Base-by-base conservation (phyloP, 1,140 invertebrate species). In the Mamestra configurata region DNA sequence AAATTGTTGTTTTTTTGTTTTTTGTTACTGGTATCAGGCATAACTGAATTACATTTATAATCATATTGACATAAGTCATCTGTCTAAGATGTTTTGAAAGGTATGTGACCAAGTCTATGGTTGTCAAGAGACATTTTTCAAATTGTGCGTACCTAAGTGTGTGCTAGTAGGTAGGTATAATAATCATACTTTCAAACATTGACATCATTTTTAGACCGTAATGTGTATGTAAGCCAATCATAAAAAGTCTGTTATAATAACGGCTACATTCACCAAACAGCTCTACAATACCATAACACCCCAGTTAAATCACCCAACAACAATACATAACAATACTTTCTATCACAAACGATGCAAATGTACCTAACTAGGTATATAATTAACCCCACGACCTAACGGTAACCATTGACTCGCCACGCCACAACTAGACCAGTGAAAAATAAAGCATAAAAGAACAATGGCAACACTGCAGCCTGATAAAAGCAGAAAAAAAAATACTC, bases 361-460 rank as follows among this genome's bases (percentile, higher is more conserved):
- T 15, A 15, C 4, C n/a, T 55, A 55, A 20, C 49, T 53, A 53
- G 35, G 13, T 13, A 61, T 18, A 22, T 76, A 40, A 76, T 76
- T 76, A 76, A 76, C 73, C 72, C 73, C 35, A 57, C 57, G 20
- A 64, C 40, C 57, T 90, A 94, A 91, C 91, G 86, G 92, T 91
- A 90, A 71, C 57, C 35, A 27, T 43, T 72, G 22, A 77, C 88
- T 88, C 83, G 87, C 86, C 85, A 85, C 81, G 77, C 78, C 76
- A 80, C 88, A 92, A 90, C 89, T 92, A 90, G 89, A 87, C 79
- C 82, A 89, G 86, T 89, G 89, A 88, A 89, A 88, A 84, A 85
- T n/a, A 82, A 82, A 80, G 77, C 82, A 87, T 82, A 88, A 90
- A 90, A 91, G 87, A 93, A 93, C 89, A 94, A 93, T 93, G 82